These are phyloP conservation scores for Drosophila neocordata DNA, from an alignment of 1,140 invertebrate species.

Conservation along the genomic window DNA sequence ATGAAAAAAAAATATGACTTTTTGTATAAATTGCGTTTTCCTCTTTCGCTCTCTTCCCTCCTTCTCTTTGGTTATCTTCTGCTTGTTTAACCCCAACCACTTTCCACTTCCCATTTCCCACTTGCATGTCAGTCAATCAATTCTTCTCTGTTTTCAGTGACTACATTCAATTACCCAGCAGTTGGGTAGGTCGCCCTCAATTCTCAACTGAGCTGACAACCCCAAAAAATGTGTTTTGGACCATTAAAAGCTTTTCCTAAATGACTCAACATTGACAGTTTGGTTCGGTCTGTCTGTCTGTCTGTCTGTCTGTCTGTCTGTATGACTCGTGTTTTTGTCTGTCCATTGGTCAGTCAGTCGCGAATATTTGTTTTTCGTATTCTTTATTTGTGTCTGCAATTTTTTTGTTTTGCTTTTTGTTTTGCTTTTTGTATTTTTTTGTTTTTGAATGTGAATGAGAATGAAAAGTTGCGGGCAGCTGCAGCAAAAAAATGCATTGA, in stretches of 20 bases:
- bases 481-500: conserved; percentile 26
- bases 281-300: conserved; percentile 22
- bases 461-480: conserved; percentile 20
- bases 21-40: not conserved
- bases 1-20: not conserved
- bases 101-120: not conserved
- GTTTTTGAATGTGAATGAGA: conserved; percentile 18
- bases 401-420: not conserved
- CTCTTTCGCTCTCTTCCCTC: not conserved
- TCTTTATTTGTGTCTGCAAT: conserved; percentile 14
- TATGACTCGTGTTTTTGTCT: not conserved
- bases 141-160: conserved; percentile 47
- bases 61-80: no score
- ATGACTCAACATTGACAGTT: conserved; percentile 58
- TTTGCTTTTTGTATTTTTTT: conserved; percentile 24
- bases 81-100: not conserved
- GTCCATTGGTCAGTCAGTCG: not conserved
- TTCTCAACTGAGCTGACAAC: conserved; percentile 35
- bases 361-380: conserved; percentile 42
- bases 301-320: not conserved
- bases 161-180: conserved; percentile 67
- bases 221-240: conserved; percentile 49
- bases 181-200: conserved; percentile 19
- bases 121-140: conserved; percentile 30
- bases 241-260: conserved; percentile 69